Evolutionary conservation across 2,888 invertebrate species (phyloP).

Genomic region (Flexamia atlantica): DNA sequence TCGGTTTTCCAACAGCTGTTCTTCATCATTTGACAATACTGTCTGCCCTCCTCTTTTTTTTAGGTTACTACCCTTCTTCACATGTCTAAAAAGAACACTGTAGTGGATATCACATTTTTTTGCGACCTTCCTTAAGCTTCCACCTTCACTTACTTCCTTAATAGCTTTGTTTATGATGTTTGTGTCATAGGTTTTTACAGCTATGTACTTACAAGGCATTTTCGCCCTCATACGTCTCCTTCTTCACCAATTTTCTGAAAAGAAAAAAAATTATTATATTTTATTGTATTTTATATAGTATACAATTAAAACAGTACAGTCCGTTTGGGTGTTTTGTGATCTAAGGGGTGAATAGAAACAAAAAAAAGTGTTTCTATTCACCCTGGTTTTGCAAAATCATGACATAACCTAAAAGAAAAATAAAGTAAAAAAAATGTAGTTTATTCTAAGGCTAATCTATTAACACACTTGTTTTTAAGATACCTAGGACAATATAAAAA

Average conservation of each 20-base stretch:
- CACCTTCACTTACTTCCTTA: slow-evolving; percentile 9
- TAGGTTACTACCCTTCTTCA: slow-evolving; percentile 44
- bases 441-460: slow-evolving; percentile 26
- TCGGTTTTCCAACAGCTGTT: slow-evolving; percentile 62
- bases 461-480: slow-evolving; percentile 5
- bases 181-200: too few relatives aligned
- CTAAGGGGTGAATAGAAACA: slow-evolving; percentile 40
- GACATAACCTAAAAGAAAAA: slow-evolving; percentile 32
- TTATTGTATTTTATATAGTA: slow-evolving; percentile 32
- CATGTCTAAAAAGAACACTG: slow-evolving; percentile 61
- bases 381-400: slow-evolving; percentile 41
- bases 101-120: background rate
- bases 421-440: background rate
- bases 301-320: background rate
- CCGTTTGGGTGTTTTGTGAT: slow-evolving; percentile 9
- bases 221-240: background rate
- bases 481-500: background rate
- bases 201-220: slow-evolving; percentile 4
- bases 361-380: slow-evolving; percentile 34
- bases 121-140: slow-evolving; percentile 33
- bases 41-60: slow-evolving; percentile 65
- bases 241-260: background rate
- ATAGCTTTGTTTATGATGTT: background rate
- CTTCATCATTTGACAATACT: slow-evolving; percentile 63
- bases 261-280: slow-evolving; percentile 2